Percentiles rank a stretch among this genome's conserved stretches.
These are phyloP conservation scores for Petaurus breviceps DNA, from an alignment of 2,113 vertebrate species.

Conservation along the genomic window DNA sequence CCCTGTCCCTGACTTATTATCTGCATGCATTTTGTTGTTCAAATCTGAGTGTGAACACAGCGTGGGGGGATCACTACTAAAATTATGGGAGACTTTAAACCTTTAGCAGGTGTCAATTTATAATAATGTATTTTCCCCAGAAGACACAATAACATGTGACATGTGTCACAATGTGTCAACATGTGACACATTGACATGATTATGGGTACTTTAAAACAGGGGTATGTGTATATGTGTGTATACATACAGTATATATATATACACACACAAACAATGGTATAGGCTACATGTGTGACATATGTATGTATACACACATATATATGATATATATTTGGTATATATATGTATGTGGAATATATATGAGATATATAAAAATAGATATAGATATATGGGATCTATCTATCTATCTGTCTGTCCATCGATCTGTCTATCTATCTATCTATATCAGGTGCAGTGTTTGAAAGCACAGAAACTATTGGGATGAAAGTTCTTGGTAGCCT, in stretches of 20 bases:
- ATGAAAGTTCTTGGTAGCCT: constrained; percentile 55
- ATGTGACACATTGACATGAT: constrained; percentile 16
- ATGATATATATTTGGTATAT: too few species aligned
- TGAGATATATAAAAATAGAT: background rate
- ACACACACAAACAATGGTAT: too few species aligned
- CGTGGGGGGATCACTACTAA: constrained; percentile 40
- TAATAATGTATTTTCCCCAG: constrained; percentile 9
- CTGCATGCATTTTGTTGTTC: constrained; percentile 61
- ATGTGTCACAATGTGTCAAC: background rate
- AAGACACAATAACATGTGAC: constrained; percentile 49
- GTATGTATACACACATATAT: too few species aligned
- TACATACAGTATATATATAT: too few species aligned
- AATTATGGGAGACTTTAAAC: constrained; percentile 62
- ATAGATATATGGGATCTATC: too few species aligned
- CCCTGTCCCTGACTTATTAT: background rate
- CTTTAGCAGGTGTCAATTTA: constrained; percentile 59
- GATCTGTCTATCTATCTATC: too few species aligned
- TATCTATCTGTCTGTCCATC: too few species aligned
- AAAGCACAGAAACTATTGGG: constrained; percentile 42
- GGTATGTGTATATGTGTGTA: too few species aligned
- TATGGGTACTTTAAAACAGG: constrained; percentile 30
- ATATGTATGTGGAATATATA: too few species aligned
- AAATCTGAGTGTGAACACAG: background rate
- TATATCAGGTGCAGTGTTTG: constrained; percentile 32
- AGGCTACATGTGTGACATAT: too few species aligned